phyloP scores from a whole-genome alignment of 2,113 vertebrate species.

The Coptodon rendalli region DNA sequence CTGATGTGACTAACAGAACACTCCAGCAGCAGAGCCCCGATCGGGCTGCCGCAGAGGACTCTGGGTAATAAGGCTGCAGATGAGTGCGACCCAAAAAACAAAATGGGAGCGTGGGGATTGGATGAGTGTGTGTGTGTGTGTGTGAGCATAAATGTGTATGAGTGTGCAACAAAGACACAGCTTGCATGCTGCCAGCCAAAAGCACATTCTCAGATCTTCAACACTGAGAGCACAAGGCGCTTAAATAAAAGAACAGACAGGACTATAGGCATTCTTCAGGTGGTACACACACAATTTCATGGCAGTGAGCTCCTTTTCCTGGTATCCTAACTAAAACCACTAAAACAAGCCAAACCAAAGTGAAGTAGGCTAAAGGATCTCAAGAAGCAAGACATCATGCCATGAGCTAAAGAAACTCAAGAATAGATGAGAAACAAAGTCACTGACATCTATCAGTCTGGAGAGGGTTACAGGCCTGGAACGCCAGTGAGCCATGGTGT shows the following conservation, averaged over 20 bases:
- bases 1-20: constrained; percentile 64
- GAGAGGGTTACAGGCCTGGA: background rate
- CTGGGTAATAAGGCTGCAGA: constrained; percentile 63
- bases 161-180: background rate
- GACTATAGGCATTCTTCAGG: background rate
- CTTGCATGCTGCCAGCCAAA: background rate
- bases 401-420: background rate
- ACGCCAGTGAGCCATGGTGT: background rate
- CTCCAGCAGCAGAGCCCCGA: constrained; percentile 30
- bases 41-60: constrained; percentile 52
- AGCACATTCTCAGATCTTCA: background rate
- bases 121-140: background rate
- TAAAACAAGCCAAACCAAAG: background rate
- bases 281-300: background rate
- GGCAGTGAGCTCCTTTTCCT: background rate
- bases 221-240: background rate
- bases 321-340: background rate
- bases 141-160: background rate
- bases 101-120: constrained; percentile 20
- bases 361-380: background rate
- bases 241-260: background rate
- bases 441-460: background rate
- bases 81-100: constrained; percentile 53
- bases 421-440: background rate
- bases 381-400: background rate